These are phyloP conservation scores for Adrianichthys oophorus DNA, from an alignment of 2,797 vertebrate species.

Conservation along the genomic window DNA sequence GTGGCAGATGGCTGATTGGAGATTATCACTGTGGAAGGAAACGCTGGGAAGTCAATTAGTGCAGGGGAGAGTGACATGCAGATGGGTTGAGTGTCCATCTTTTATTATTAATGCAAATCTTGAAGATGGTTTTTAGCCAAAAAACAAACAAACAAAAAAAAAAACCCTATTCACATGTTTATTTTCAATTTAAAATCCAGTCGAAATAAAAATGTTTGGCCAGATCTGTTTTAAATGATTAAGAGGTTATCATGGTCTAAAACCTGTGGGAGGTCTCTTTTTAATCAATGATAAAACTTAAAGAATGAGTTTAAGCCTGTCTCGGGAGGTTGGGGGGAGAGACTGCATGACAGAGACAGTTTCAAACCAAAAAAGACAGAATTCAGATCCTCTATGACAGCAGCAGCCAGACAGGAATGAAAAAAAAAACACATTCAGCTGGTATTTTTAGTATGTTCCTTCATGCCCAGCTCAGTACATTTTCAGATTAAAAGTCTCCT, in stretches of 20 bases:
- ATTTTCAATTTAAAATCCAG: not conserved
- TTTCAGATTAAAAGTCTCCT: too few relatives aligned
- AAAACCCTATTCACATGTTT: not conserved
- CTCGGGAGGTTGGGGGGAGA: not conserved
- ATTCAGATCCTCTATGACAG: not conserved
- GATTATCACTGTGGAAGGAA: conserved; percentile 64
- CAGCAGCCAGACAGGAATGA: conserved; percentile 12
- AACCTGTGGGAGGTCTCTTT: conserved; percentile 24
- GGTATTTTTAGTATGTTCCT: too few relatives aligned
- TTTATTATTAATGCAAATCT: conserved; percentile 9
- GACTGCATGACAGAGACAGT: conserved; percentile 4
- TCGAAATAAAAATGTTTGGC: too few relatives aligned
- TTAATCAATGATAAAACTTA: conserved; percentile 45
- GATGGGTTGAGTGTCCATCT: conserved; percentile 21
- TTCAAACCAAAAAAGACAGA: conserved; percentile 28
- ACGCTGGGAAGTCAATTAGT: conserved; percentile 62
- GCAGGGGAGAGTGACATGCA: conserved; percentile 40
- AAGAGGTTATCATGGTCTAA: conserved; percentile 27
- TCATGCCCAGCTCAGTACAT: too few relatives aligned
- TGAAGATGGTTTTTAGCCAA: conserved; percentile 10
- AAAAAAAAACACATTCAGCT: not conserved
- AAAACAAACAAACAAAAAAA: not conserved
- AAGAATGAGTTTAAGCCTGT: conserved; percentile 1
- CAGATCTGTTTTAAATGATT: conserved; percentile 13
- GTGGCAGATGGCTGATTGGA: conserved; percentile 72